phyloP scores from a whole-genome alignment of 2,888 invertebrate genomes.

The Isoperla grammatica region DNA sequence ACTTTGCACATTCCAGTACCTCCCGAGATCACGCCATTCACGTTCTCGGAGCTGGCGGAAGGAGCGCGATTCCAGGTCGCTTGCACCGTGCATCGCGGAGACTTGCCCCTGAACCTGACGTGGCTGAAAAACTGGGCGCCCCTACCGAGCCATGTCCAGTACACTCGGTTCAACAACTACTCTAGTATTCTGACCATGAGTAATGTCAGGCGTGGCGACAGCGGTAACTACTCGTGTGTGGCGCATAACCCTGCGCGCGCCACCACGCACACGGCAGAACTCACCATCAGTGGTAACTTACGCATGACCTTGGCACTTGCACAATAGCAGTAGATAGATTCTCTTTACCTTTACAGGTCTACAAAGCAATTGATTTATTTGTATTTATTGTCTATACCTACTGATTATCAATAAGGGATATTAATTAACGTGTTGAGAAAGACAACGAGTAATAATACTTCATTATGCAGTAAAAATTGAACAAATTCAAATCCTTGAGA shows the following conservation, averaged over 20 bases:
- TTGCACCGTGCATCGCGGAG: constrained; percentile 39
- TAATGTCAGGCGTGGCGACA: constrained; percentile 34
- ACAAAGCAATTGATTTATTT: no score
- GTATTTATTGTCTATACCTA: no score
- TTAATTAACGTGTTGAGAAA: no score
- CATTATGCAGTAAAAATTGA: no score
- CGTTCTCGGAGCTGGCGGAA: constrained; percentile 41
- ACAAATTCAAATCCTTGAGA: no score
- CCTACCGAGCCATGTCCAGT: constrained; percentile 28
- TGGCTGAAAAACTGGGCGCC: constrained; percentile 43
- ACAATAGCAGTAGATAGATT: no score
- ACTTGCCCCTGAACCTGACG: constrained; percentile 43
- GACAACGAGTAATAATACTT: no score
- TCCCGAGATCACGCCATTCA: constrained; percentile 43
- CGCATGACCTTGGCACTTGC: no score
- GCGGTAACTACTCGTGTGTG: constrained; percentile 41
- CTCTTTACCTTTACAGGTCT: no score
- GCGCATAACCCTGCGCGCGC: constrained; percentile 39
- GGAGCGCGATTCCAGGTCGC: constrained; percentile 40
- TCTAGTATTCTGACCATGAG: constrained; percentile 38
- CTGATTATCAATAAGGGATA: no score
- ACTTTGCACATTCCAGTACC: constrained; percentile 36
- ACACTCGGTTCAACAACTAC: constrained; percentile 37
- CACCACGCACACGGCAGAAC: constrained; percentile 38
- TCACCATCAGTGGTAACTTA: constrained; percentile 40